Base-by-base conservation (phyloP, 2,888 invertebrate genomes). In the Eilema griseolum region DNA sequence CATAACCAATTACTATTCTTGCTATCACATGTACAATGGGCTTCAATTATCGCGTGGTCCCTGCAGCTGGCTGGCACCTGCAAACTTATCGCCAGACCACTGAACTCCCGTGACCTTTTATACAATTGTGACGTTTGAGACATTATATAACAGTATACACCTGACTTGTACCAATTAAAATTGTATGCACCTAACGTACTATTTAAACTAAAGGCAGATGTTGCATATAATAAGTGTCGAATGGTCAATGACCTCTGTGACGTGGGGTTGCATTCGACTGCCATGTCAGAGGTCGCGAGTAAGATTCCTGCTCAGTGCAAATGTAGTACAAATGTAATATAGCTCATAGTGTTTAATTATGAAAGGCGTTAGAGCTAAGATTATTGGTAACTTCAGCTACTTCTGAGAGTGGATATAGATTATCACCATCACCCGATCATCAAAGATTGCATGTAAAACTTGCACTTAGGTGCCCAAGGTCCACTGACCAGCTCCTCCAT, bases 31-130 rank as follows among this genome's bases (percentile, higher is more conserved):
- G 66, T 72, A 81, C 74, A 82, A 75, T 79, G 63, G 63, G 69
- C 71, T 74, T 70, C 74, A 83, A 83, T 81, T 76, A 82, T 77
- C 83, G 71, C 72, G 67, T 72, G 70, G 69, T 68, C 63, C 28
- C 24, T 66, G 77, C 89, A 88, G 87, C 87, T 89, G 88, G 78
- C 79, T 61, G 73, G 75, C 89, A 89, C 88, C 90, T 89, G 89
- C 84, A 74, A 73, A 75, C 82, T 84, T 88, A 88, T 87, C 83
- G 83, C 78, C 71, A 81, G 88, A 85, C 83, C 87, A 83, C 77
- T 89, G 90, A 89, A 88, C 91, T 83, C 83, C 41, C 66, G 64
- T 82, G 83, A 83, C 83, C 83, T 83, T 82, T 83, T 41, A 73
- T 74, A 72, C 69, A 65, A 60, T 67, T 66, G 67, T 46, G 52